Base-by-base conservation (phyloP, 1,140 invertebrate genomes). In the Nylanderia fulva region DNA sequence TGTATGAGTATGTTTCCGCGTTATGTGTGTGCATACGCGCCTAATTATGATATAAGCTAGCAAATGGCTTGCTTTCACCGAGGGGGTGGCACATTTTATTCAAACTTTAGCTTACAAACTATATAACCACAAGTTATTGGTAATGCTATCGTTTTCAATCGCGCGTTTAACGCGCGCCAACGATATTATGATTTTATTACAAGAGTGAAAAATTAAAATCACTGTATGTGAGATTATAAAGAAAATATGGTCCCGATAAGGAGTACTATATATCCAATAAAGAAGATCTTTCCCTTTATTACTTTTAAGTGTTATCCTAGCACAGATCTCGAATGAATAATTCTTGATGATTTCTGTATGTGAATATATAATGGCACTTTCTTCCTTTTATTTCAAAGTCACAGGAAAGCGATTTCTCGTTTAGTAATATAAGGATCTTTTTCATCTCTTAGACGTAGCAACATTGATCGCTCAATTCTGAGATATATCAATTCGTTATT, bases 61-160 rank as follows among this genome's bases (percentile, higher is more conserved):
- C 61, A 82, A 74, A 64, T 42, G 27, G 56, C 48, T 87, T 36
- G 75, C 54, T 63, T 85, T 82, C 60, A 68, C 29, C 68, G 58
- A 33, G n/a, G 2, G 52, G 52, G 87, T 88, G 86, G 87, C 87
- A 88, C 86, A 76, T 88, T 48, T 48, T 88, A 80, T 48, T 76
- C 29, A 45, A 24, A 72, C 24, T 75, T 86, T 54, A 52, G 0
- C 54, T 83, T 86, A 83, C 79, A 45, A 87, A 61, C 79, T 61
- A 74, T 6, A 79, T 39, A 39, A 83, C 71, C 85, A 79, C 36
- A 68, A 54, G 56, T 58, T 69, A 60, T 75, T 61, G 29, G 45
- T 58, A 74, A 24, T 52, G n/a, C 3, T 60, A 63, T 36, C n/a
- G 11, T 27, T 33, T 24, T 58, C 33, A 39, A 1, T 24, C 33